These are phyloP conservation scores for Hoplostethus atlanticus DNA, from an alignment of 2,797 vertebrate species.

Conservation along the genomic window DNA sequence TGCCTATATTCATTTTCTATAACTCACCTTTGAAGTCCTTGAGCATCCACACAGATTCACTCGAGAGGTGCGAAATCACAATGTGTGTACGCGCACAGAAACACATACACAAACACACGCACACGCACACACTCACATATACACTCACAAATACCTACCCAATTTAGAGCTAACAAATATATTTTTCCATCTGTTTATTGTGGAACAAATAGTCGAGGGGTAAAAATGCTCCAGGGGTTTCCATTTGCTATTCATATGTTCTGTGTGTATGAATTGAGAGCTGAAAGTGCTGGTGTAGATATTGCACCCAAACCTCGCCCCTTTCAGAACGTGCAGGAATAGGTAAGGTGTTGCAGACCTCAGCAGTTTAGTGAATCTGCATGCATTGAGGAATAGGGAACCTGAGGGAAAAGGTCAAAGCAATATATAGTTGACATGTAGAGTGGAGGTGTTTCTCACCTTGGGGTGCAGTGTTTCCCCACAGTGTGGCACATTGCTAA, in stretches of 20 bases:
- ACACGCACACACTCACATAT: neutral
- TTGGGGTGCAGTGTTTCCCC: conserved; percentile 23
- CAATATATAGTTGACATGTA: conserved; percentile 74
- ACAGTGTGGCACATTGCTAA: conserved; percentile 25
- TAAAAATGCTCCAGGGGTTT: conserved; percentile 49
- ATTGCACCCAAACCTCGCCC: conserved; percentile 9
- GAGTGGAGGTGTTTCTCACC: conserved; percentile 55
- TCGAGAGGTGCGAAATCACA: conserved; percentile 12
- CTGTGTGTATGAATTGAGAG: conserved; percentile 62
- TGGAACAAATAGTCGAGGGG: conserved; percentile 30
- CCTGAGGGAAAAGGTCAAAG: conserved; percentile 75
- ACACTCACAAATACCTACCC: conserved; percentile 18
- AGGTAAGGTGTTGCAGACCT: conserved; percentile 65
- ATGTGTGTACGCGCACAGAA: conserved; percentile 3
- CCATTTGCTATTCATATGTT: conserved; percentile 54
- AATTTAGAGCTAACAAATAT: conserved; percentile 45
- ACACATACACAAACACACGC: neutral
- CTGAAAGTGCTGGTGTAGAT: conserved; percentile 60
- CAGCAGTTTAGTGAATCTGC: conserved; percentile 73
- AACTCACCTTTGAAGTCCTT: conserved; percentile 53
- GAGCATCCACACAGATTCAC: conserved; percentile 22
- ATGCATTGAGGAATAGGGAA: conserved; percentile 57
- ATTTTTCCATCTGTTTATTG: conserved; percentile 51
- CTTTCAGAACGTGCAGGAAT: conserved; percentile 67
- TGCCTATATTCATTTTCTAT: conserved; percentile 6